Evolutionary conservation across 2,113 vertebrate genomes (phyloP).

Genomic region (Lophura nycthemera): DNA sequence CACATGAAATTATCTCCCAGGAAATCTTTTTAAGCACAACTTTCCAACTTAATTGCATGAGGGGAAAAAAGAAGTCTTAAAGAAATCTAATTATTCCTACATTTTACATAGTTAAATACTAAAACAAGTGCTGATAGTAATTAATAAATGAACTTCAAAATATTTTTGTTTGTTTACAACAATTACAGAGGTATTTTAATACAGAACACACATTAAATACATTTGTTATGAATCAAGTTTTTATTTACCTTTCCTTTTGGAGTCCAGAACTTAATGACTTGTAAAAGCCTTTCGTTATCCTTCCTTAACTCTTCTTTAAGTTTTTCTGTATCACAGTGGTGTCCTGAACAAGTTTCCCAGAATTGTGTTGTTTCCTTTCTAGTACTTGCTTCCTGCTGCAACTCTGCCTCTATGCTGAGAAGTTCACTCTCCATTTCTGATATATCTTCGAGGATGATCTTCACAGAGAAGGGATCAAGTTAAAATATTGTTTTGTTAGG

Average conservation of each 20-base stretch:
- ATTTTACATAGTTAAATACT: neutral
- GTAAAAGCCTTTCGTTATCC: constrained; percentile 66
- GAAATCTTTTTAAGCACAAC: neutral
- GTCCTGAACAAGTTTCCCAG: constrained; percentile 64
- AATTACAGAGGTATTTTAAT: neutral
- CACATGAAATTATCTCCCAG: neutral
- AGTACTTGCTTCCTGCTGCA: constrained; percentile 61
- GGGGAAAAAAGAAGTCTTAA: neutral
- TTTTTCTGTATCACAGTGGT: constrained; percentile 50
- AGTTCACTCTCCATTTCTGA: constrained; percentile 71
- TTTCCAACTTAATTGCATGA: neutral
- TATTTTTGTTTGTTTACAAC: neutral
- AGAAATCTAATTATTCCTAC: neutral
- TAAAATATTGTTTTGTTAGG: neutral
- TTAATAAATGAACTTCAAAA: neutral
- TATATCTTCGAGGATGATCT: constrained; percentile 75
- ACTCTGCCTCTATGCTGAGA: constrained; percentile 54
- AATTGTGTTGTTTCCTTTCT: constrained; percentile 62
- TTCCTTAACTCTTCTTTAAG: constrained; percentile 68
- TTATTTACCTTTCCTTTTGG: constrained; percentile 67
- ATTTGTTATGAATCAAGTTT: neutral
- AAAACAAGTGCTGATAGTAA: neutral
- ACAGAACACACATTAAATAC: neutral
- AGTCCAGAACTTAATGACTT: constrained; percentile 65
- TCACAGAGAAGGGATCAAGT: neutral